Evolutionary conservation across 2,797 vertebrate species (phyloP), one percentile per base, ranked within the genome.

Genomic region (Zalophus californianus): DNA sequence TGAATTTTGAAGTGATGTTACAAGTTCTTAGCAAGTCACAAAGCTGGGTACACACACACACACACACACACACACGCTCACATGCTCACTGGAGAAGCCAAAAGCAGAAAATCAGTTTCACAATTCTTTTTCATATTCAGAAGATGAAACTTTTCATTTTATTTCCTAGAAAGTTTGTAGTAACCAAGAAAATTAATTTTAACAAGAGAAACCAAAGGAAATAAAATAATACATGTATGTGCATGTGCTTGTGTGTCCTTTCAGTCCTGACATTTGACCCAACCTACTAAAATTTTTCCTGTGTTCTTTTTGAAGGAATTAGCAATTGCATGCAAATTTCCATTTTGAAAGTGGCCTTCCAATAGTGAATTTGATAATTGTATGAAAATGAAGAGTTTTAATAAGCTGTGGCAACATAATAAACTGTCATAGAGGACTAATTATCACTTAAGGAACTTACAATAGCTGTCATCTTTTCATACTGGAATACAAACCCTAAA

Each of bases 391-490:
- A 98, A 94, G 91, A 97, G 89, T 95, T 98, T 98, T 98, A 97
- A 98, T 98, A 98, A 98, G 86, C 90, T 95, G 66, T 97, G 95
- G 92, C 97, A 98, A 97, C 92, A 97, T 97, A 98, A 98, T 98
- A 97, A 98, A 98, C 96, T 98, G 97, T 94, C 97, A 91, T 97
- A 96, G 91, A 98, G 98, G 97, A 98, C 97, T 98, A 98, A 99
- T 98, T 98, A 98, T 98, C 97, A 96, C 94, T 97, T 98, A 96
- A 97, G 86, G 83, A 92, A 96, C 21, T 6, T 97, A 98, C 96
- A 98, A 98, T 98, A 96, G 97, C 96, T 98, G 98, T 98, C 98
- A 98, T 98, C 97, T 98, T 98, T 98, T 98, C 84, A 89, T 86
- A 91, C 87, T 56, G 97, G 98, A 98, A 97, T 97, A 92, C 14